Evolutionary conservation across 2,113 vertebrate species (phyloP).

Genomic region (Pitta sordida): DNA sequence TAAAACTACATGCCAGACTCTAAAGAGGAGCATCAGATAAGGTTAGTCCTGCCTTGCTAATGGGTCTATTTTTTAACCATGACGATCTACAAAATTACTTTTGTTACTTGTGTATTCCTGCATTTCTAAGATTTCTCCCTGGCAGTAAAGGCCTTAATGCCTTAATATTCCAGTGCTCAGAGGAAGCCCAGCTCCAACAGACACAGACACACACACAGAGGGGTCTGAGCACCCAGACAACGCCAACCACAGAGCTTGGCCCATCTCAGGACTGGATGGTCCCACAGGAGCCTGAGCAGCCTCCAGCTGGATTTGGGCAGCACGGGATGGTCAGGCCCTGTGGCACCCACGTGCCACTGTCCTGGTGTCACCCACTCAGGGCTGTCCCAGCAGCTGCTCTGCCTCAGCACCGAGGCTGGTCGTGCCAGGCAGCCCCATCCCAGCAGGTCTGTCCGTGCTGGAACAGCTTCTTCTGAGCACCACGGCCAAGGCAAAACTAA

Average conservation of each 20-base stretch:
- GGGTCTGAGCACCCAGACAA: fast-evolving
- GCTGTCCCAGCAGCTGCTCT: not conserved
- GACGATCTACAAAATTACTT: not conserved
- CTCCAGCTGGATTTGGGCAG: not conserved
- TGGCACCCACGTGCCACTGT: fast-evolving
- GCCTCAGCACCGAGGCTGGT: not conserved
- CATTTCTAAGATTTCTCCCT: not conserved
- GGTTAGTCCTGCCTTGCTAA: not conserved
- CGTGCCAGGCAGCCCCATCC: fast-evolving
- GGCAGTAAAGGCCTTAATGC: not conserved
- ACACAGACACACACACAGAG: not conserved
- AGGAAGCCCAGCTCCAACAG: fast-evolving
- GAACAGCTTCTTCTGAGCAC: not conserved
- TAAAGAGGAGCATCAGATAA: not conserved
- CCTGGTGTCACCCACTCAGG: not conserved
- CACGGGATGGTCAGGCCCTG: not conserved
- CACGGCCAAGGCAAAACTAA: not conserved
- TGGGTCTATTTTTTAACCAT: not conserved
- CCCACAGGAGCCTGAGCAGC: not conserved
- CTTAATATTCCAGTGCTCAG: not conserved
- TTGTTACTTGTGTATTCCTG: not conserved
- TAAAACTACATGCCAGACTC: not conserved
- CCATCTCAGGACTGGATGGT: fast-evolving
- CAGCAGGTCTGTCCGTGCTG: fast-evolving
- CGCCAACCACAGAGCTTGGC: not conserved